Conservation (phyloP, 2,113 vertebrate species). For the Menidia beryllina region DNA sequence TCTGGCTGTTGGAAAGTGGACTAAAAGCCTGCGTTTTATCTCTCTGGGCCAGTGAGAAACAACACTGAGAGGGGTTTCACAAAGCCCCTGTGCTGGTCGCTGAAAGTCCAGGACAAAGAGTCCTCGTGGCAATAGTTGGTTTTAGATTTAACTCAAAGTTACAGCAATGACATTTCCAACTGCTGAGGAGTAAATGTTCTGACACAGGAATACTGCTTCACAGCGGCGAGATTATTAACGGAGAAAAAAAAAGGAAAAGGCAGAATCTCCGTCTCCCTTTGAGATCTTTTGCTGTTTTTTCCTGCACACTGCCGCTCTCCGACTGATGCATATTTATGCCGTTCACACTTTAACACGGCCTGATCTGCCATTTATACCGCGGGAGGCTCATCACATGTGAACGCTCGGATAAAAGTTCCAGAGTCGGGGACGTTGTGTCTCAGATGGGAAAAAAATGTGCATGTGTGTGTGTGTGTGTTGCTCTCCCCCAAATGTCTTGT, state of each 20-base stretch:
- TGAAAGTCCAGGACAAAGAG: conserved; percentile 22
- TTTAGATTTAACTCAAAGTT: conserved; percentile 50
- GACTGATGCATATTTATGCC: conserved; percentile 76
- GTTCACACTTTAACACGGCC: conserved; percentile 63
- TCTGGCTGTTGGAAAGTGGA: conserved; percentile 30
- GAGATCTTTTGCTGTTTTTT: conserved; percentile 51
- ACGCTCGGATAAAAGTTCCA: conserved; percentile 41
- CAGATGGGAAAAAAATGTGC: conserved; percentile 24
- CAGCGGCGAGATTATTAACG: conserved; percentile 38
- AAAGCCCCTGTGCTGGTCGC: conserved; percentile 9
- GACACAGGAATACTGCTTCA: conserved; percentile 47
- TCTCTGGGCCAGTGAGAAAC: conserved; percentile 3
- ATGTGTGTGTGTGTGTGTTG: conserved; percentile 13
- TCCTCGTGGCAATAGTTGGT: conserved; percentile 15
- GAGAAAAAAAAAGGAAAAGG: conserved; percentile 42
- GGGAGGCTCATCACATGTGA: conserved; percentile 39
- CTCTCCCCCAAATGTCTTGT: conserved; percentile 44
- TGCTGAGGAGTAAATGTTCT: conserved; percentile 48
- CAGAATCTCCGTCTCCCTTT: conserved; percentile 38
- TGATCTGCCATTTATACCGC: conserved; percentile 52
- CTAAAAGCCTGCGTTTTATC: conserved; percentile 25
- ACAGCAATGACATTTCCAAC: conserved; percentile 39
- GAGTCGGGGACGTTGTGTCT: conserved; percentile 32
- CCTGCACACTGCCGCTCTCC: conserved; percentile 41
- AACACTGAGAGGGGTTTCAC: neutral